A percentile compares a stretch with the other conserved stretches of the same genome.
These are phyloP conservation scores for Corvus cornix DNA, from an alignment of 2,113 vertebrate species.

Conservation along the genomic window DNA sequence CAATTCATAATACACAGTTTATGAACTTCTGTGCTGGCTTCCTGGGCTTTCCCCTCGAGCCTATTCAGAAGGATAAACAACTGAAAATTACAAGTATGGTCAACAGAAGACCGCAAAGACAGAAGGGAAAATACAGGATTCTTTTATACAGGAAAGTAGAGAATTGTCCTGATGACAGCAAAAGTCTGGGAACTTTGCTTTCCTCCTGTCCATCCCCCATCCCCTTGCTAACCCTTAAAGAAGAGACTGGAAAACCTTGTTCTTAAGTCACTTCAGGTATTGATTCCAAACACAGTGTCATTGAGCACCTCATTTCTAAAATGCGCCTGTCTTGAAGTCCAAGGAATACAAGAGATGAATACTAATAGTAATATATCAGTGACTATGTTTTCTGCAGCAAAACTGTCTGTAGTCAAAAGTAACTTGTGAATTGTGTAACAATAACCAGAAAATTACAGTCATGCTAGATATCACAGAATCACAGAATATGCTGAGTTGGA, in stretches of 20 bases:
- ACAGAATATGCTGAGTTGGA: not conserved
- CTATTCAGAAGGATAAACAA: not conserved
- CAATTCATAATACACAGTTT: not conserved
- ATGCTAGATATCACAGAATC: not conserved
- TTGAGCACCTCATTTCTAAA: not conserved
- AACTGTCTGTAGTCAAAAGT: not conserved
- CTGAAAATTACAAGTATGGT: not conserved
- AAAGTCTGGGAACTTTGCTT: not conserved
- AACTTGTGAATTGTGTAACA: not conserved
- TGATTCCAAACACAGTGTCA: not conserved
- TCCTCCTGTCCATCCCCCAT: not conserved
- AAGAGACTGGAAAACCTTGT: not conserved
- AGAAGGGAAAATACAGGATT: not conserved
- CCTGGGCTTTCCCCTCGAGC: not conserved
- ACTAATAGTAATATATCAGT: not conserved
- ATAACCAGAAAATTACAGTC: not conserved
- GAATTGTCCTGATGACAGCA: not conserved
- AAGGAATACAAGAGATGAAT: not conserved
- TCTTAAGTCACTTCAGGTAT: not conserved
- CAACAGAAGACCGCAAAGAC: not conserved
- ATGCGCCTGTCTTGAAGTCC: not conserved
- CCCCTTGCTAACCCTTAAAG: not conserved
- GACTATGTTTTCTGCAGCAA: not conserved
- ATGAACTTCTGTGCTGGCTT: not conserved
- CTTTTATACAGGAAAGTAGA: not conserved